Percentiles rank a stretch among this genome's conserved stretches.
phyloP scores from a whole-genome alignment of 1,140 invertebrate genomes.

The Drosophila baimaii region DNA sequence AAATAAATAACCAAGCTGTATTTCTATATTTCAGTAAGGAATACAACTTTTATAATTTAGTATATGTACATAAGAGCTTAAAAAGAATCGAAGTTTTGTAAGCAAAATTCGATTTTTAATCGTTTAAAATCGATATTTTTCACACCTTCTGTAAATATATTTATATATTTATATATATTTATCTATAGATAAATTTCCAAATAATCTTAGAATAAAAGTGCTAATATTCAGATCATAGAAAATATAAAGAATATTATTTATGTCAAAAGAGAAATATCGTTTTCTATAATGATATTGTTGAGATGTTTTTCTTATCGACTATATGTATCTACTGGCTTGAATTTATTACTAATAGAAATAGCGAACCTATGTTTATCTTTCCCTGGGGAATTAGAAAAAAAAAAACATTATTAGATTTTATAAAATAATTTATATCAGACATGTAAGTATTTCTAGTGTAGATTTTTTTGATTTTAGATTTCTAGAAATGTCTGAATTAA shows the following conservation, averaged over 20 bases:
- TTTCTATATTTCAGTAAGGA: too few species aligned
- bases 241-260: not conserved
- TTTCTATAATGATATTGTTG: not conserved
- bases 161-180: too few species aligned
- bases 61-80: too few species aligned
- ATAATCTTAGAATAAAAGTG: not conserved
- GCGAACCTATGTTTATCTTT: not conserved
- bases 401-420: not conserved
- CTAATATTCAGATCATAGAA: not conserved
- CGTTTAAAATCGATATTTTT: too few species aligned
- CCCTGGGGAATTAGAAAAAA: not conserved
- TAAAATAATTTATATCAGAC: not conserved
- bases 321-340: not conserved
- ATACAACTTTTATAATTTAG: too few species aligned
- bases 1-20: too few species aligned
- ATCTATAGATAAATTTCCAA: too few species aligned
- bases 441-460: not conserved
- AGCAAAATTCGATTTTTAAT: too few species aligned
- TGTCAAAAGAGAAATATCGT: not conserved
- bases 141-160: too few species aligned
- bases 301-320: not conserved
- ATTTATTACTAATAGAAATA: slow-evolving; percentile 1
- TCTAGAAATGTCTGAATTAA: not conserved
- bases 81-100: too few species aligned
- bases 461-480: not conserved